A percentile compares a stretch with the other conserved stretches of the same genome.
Conservation (phyloP, 2,113 vertebrate genomes). For the Meriones unguiculatus region DNA sequence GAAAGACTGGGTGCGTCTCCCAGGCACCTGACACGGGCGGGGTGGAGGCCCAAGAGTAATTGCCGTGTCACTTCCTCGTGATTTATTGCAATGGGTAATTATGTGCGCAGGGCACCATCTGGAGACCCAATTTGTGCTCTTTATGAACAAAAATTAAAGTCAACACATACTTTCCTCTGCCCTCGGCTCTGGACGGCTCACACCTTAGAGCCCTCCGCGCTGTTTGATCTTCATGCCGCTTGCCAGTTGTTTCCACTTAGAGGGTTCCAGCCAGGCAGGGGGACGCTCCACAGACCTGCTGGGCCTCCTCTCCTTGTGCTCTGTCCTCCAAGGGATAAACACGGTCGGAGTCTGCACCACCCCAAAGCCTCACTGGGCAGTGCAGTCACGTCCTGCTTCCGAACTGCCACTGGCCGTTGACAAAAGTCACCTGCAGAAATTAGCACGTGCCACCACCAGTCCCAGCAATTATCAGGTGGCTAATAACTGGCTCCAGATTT, state of each 20-base stretch:
- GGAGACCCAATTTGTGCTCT: slow-evolving; percentile 69
- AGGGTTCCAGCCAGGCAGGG: neutral
- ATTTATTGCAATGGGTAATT: slow-evolving; percentile 79
- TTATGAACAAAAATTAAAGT: slow-evolving; percentile 65
- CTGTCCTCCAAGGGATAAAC: neutral
- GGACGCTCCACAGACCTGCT: neutral
- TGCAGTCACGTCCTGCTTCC: slow-evolving; percentile 39
- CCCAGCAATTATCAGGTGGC: neutral
- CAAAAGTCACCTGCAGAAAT: slow-evolving; percentile 32
- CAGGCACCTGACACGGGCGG: slow-evolving; percentile 63
- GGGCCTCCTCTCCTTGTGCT: neutral
- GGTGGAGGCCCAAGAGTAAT: slow-evolving; percentile 55
- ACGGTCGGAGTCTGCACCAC: neutral
- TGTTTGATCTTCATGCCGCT: neutral
- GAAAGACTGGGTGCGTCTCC: slow-evolving; percentile 39
- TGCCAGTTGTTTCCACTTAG: slow-evolving; percentile 19
- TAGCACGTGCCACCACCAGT: neutral
- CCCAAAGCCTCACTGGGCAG: neutral
- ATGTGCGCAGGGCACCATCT: slow-evolving; percentile 78
- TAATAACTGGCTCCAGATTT: slow-evolving; percentile 34
- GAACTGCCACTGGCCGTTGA: slow-evolving; percentile 41
- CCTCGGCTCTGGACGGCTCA: slow-evolving; percentile 36
- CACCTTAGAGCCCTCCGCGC: slow-evolving; percentile 50
- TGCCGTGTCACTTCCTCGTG: slow-evolving; percentile 70
- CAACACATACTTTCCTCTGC: slow-evolving; percentile 66